Evolutionary conservation across 2,797 vertebrate genomes (phyloP).

Genomic region (Gastrophryne carolinensis): DNA sequence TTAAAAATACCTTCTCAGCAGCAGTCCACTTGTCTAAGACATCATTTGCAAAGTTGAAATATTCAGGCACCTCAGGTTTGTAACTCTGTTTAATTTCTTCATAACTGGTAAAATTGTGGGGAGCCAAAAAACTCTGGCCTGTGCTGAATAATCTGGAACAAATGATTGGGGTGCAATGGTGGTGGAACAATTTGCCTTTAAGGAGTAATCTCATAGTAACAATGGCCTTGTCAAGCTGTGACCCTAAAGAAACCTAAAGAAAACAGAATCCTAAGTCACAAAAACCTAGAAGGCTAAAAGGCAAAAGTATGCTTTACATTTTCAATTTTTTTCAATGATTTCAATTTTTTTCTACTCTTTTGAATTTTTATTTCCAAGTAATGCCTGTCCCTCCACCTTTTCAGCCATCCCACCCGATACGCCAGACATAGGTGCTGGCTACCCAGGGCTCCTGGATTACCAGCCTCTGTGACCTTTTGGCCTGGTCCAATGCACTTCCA

Average conservation of each 20-base stretch:
- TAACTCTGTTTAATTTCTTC: constrained; percentile 65
- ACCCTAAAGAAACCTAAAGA: constrained; percentile 47
- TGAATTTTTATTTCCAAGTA: too few relatives aligned
- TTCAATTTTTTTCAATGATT: too few relatives aligned
- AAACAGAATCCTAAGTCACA: background rate
- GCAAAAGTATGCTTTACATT: too few relatives aligned
- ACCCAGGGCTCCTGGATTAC: too few relatives aligned
- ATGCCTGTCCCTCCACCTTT: too few relatives aligned
- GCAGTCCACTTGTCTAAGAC: constrained; percentile 75
- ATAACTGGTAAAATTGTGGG: constrained; percentile 73
- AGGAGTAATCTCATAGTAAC: constrained; percentile 41
- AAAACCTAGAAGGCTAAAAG: too few relatives aligned
- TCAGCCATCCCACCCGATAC: too few relatives aligned
- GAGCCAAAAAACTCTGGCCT: background rate
- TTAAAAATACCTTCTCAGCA: constrained; percentile 71
- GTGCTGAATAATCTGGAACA: constrained; percentile 50
- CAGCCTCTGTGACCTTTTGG: too few relatives aligned
- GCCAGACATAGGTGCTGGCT: too few relatives aligned
- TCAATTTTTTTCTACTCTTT: too few relatives aligned
- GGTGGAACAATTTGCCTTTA: constrained; percentile 20
- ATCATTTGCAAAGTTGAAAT: constrained; percentile 80
- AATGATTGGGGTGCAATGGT: constrained; percentile 5
- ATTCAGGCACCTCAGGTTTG: constrained; percentile 66
- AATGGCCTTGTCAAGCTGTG: constrained; percentile 4
- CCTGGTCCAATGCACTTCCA: too few relatives aligned